A percentile compares a stretch with the other conserved stretches of the same genome.
Conservation (phyloP, 2,888 invertebrate genomes). For the Deilephila elpenor region DNA sequence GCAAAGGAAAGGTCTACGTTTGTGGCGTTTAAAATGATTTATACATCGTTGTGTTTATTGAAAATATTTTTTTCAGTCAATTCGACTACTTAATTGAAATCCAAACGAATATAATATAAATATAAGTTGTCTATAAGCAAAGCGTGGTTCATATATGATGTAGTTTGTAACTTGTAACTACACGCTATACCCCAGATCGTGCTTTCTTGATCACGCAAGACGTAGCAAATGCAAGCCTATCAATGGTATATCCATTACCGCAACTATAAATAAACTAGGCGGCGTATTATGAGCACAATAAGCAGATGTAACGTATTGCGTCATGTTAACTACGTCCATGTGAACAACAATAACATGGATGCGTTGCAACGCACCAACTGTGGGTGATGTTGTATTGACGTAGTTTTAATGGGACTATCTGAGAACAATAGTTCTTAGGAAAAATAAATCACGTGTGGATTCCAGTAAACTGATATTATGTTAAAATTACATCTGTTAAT, state of each 20-base stretch:
- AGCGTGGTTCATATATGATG: no score
- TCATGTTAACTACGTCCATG: constrained; percentile 3
- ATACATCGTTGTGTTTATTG: no score
- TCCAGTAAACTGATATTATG: not conserved
- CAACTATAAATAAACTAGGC: not conserved
- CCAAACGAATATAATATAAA: no score
- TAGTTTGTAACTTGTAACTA: no score
- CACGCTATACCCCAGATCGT: no score
- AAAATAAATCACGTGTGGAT: not conserved
- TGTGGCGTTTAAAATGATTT: no score
- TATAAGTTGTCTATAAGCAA: no score
- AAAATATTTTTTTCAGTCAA: no score
- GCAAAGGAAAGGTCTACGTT: not conserved
- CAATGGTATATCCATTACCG: not conserved
- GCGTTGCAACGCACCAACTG: not conserved
- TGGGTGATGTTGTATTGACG: not conserved
- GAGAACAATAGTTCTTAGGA: not conserved
- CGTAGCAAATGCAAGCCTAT: not conserved
- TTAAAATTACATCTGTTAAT: no score
- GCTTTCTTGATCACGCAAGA: not conserved
- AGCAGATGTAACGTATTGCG: constrained; percentile 8
- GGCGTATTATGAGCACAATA: constrained; percentile 6
- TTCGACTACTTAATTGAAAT: no score
- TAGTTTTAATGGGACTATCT: not conserved
- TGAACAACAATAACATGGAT: constrained; percentile 1